Base-by-base conservation (phyloP, 2,888 invertebrate species). In the Nymphalis urticae region DNA sequence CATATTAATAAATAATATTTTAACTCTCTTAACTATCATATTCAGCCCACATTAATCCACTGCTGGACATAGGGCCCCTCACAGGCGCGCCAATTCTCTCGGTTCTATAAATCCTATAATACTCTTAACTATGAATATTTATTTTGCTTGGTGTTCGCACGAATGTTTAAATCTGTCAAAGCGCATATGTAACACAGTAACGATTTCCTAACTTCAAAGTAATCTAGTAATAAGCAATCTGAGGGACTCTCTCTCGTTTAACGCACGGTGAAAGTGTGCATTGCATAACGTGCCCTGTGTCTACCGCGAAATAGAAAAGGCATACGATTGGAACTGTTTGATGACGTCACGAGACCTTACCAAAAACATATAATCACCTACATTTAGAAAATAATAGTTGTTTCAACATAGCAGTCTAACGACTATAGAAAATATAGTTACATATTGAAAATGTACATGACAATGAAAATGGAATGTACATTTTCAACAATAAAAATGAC, bases 201-300 rank as follows among this genome's bases (percentile, higher is more conserved):
- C 66, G 68, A 87, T 89, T 90, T 85, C 86, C 85, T 84, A 85
- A 88, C 86, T 86, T 86, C 84, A 85, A 82, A 87, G 84, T 86
- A 88, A 88, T 89, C 86, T 86, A 87, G 89, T 89, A 90, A 89
- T 88, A 87, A 87, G 84, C 85, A 85, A 89, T 90, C 86, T 85
- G 77, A 86, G 85, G 87, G 88, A 85, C 89, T 89, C 90, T 91
- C 90, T 85, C 88, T 77, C 77, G 74, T 84, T 84, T 83, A 85
- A 88, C 85, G 87, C 79, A 85, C 77, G 83, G 90, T 85, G 91
- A 91, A 91, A 91, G 91, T 86, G 77, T 71, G 13, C 4, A 80
- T 91, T 91, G 85, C 88, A 84, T 89, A 91, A 91, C 83, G 71
- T 75, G 83, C 87, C 86, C 85, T 85, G 82, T 84, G 81, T 76